These are phyloP conservation scores for Polymixis flavicincta DNA, from an alignment of 2,888 invertebrate species.

Conservation along the genomic window DNA sequence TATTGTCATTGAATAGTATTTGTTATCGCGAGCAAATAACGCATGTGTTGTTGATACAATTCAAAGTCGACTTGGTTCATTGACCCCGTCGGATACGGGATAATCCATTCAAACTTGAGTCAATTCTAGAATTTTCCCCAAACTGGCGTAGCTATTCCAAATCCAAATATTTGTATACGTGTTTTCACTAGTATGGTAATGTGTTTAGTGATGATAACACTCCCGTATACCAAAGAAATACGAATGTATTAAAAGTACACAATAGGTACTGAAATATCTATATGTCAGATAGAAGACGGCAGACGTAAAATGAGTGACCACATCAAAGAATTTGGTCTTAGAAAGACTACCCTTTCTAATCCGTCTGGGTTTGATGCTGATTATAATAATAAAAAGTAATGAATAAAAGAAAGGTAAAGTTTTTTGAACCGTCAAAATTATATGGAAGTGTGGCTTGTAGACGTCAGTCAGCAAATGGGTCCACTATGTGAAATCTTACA, in stretches of 20 bases:
- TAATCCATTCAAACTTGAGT: slow-evolving; percentile 48
- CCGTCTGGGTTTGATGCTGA: not conserved
- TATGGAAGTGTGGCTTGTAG: not conserved
- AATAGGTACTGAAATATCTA: slow-evolving; percentile 5
- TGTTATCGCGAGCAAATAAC: slow-evolving; percentile 67
- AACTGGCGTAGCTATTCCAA: not conserved
- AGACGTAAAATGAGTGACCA: not conserved
- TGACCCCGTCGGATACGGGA: slow-evolving; percentile 58
- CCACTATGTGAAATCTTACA: too few relatives aligned
- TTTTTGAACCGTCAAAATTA: not conserved
- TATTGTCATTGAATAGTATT: slow-evolving; percentile 63
- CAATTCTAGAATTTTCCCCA: slow-evolving; percentile 25
- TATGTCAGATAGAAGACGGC: not conserved
- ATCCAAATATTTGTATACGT: slow-evolving; percentile 26
- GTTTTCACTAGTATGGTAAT: slow-evolving; percentile 14
- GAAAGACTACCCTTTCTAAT: not conserved
- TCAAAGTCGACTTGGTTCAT: slow-evolving; percentile 65
- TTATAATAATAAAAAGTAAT: slow-evolving; percentile 3
- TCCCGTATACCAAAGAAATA: not conserved
- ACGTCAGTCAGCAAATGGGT: not conserved
- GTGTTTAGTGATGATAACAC: slow-evolving; percentile 35
- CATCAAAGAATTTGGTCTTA: not conserved
- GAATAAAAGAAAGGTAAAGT: not conserved
- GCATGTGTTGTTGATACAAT: slow-evolving; percentile 61
- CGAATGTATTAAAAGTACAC: not conserved